A percentile compares a stretch with the other conserved stretches of the same genome.
Evolutionary conservation across 2,113 vertebrate genomes (phyloP).

Genomic region (Phyllopteryx taeniolatus): DNA sequence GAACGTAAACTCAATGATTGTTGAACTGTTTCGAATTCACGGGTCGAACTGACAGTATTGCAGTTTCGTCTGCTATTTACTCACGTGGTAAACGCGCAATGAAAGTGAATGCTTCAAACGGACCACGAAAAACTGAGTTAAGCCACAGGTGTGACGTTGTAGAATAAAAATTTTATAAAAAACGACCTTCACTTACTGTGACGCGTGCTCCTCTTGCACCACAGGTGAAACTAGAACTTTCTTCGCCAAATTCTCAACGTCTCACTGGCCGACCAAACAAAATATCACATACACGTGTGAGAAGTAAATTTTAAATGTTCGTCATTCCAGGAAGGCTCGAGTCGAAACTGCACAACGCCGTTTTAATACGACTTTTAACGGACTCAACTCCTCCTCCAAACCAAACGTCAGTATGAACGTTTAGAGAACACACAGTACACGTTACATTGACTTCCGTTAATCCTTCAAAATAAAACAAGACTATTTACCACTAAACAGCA

Average conservation of each 20-base stretch:
- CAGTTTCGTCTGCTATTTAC: neutral
- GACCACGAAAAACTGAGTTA: no score
- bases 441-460: neutral
- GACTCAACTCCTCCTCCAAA: slow-evolving; percentile 56
- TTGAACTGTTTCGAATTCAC: neutral
- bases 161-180: neutral
- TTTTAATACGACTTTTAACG: slow-evolving; percentile 30
- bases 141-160: neutral
- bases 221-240: slow-evolving; percentile 25
- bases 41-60: neutral
- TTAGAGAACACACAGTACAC: fast-evolving
- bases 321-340: neutral
- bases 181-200: slow-evolving; percentile 13
- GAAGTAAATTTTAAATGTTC: neutral
- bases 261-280: neutral
- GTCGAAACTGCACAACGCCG: slow-evolving; percentile 3
- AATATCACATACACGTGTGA: neutral
- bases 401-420: neutral
- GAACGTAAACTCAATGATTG: neutral
- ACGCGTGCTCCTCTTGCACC: neutral
- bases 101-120: no score
- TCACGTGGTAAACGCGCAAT: neutral
- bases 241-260: neutral
- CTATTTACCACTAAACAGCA: neutral
- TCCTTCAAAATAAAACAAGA: slow-evolving; percentile 38